Base-by-base conservation (phyloP, 2,797 vertebrate species). In the Myiothlypis chrysogaster region DNA sequence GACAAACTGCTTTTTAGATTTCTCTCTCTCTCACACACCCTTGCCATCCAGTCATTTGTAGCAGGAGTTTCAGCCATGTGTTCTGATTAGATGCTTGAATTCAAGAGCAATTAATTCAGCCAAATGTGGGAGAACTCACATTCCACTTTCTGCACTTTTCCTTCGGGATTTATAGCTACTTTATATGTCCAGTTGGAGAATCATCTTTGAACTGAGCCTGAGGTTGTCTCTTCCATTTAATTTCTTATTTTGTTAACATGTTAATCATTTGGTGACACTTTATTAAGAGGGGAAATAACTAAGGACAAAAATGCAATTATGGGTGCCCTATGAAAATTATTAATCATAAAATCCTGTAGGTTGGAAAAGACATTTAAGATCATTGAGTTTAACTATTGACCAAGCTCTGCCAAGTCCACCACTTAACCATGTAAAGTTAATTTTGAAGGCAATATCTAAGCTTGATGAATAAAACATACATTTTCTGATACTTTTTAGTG, bases 231-330 rank as follows among this genome's bases (percentile, higher is more conserved):
- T 73, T 85, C 35, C 28, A 90, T 43, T 72, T 79, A 76, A 87
- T 90, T 86, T 88, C 55, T 55, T 84, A 60, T 87, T 93, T 94
- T 88, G 35, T 68, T 89, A 92, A 55, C 46, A 66, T 68, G 35
- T 85, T 86, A 90, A 75, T 93, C 2, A 93, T 70, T 71, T 50
- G 46, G 30, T 19, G 12, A 83, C 47, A 63, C 21, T 35, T 66
- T 19, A 90, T 72, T 59, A 90, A 71, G 73, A 84, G 30, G 6
- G 23, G 57, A 88, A 95, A 80, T 46, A 94, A 72, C 43, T 75
- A 86, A 61, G 69, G 37, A 60, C 19, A 90, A 66, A 93, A 88
- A 59, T 8, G 34, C 32, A 78, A 59, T 82, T 81, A 76, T 32
- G 34, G 63, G 57, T 8, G 10, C 57, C 53, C 17, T 39, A 49